These are phyloP conservation scores for Pseudochirops corinnae DNA, from an alignment of 2,797 vertebrate genomes.

Conservation along the genomic window DNA sequence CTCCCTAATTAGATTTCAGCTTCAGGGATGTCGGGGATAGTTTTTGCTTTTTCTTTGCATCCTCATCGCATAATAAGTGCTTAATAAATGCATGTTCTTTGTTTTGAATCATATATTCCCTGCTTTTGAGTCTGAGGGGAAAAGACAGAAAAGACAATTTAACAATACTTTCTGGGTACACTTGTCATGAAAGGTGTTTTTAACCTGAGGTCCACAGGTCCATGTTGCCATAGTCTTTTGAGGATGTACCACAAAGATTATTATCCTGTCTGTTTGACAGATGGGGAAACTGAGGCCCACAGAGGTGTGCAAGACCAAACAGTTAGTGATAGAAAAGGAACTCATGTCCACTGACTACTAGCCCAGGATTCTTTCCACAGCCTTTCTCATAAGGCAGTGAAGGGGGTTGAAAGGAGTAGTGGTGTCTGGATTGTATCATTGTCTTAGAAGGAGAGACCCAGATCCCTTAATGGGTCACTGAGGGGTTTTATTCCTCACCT, in stretches of 20 bases:
- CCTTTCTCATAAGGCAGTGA: not conserved
- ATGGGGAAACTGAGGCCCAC: conserved; percentile 13
- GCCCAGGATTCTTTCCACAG: not conserved
- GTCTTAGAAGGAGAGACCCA: not conserved
- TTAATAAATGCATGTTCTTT: not conserved
- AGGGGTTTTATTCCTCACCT: not conserved
- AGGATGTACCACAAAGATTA: not conserved
- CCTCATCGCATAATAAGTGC: not conserved
- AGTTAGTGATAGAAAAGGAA: not conserved
- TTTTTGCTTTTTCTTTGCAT: not conserved
- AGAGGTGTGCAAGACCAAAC: not conserved
- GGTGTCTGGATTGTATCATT: not conserved
- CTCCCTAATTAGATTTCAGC: not conserved
- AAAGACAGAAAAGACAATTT: not conserved
- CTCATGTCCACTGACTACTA: not conserved
- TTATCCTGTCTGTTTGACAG: not conserved
- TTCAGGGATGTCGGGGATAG: not conserved
- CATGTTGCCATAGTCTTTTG: not conserved
- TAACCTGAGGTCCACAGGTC: not conserved
- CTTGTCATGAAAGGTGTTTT: not conserved
- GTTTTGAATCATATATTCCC: not conserved
- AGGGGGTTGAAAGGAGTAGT: not conserved
- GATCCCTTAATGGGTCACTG: not conserved
- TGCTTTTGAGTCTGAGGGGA: not conserved
- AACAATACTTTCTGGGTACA: not conserved